Conservation (phyloP, 1,140 invertebrate species). For the Bombus balteatus region DNA sequence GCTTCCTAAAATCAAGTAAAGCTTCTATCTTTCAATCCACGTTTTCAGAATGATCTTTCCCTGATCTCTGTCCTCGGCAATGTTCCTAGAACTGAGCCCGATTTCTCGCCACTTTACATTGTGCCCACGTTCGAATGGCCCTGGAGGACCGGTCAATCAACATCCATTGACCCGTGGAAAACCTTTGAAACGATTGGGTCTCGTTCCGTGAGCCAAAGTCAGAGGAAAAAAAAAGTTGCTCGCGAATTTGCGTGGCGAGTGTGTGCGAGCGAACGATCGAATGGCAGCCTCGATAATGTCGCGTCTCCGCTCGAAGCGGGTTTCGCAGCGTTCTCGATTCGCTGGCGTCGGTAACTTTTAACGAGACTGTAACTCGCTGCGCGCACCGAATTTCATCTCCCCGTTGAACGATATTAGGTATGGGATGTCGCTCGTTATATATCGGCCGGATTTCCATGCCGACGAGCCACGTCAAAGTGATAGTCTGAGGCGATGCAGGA, state of each 20-base stretch:
- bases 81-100: neutral
- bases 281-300: slow-evolving; percentile 3
- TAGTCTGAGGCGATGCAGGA: neutral
- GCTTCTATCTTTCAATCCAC: neutral
- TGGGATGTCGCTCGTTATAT: slow-evolving; percentile 24
- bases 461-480: slow-evolving; percentile 25
- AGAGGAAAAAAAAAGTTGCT: neutral
- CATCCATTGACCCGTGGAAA: neutral
- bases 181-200: neutral
- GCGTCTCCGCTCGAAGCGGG: neutral
- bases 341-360: slow-evolving; percentile 67
- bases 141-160: slow-evolving; percentile 9
- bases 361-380: slow-evolving; percentile 54
- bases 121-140: neutral
- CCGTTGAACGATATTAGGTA: slow-evolving; percentile 12
- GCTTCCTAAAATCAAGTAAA: neutral
- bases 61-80: neutral
- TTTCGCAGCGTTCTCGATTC: neutral
- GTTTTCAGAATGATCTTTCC: neutral
- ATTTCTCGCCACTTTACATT: neutral
- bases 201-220: neutral
- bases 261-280: neutral
- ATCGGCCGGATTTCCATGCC: slow-evolving; percentile 36
- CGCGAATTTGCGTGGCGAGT: neutral
- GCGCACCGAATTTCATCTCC: slow-evolving; percentile 5